Percentiles rank a stretch among this genome's conserved stretches.
Conservation (phyloP, 2,888 invertebrate genomes). For the Pterobdella sp. region DNA sequence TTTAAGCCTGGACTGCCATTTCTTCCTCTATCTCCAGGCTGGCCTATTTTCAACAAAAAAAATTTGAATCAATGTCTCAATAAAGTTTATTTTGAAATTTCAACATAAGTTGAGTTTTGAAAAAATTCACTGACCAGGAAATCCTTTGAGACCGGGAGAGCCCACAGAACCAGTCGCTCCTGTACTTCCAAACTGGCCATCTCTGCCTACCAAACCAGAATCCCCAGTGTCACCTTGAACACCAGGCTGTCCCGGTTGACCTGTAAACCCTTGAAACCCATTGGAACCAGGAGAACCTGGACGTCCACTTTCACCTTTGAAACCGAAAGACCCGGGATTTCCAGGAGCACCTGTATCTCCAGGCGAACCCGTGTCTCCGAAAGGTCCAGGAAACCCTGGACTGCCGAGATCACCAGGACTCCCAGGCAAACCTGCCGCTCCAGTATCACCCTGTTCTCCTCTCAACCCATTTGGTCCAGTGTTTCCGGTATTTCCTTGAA, state of each 20-base stretch:
- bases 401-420: conserved; percentile 16
- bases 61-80: conserved; percentile 1
- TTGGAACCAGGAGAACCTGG: conserved; percentile 16
- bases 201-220: conserved; percentile 13
- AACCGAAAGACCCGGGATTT: not conserved
- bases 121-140: conserved; percentile 9
- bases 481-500: conserved; percentile 8
- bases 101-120: not conserved
- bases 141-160: conserved; percentile 9
- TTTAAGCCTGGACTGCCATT: not conserved
- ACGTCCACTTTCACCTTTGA: conserved; percentile 4
- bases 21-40: conserved; percentile 13
- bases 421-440: not conserved
- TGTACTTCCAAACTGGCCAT: conserved; percentile 26
- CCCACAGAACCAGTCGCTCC: conserved; percentile 27
- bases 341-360: conserved; percentile 24
- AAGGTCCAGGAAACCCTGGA: conserved; percentile 19
- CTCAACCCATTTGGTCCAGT: conserved; percentile 1
- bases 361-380: conserved; percentile 27
- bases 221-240: conserved; percentile 21
- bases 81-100: not conserved
- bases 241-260: not conserved
- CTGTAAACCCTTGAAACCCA: conserved; percentile 15
- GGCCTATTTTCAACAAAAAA: not conserved
- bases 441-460: not conserved